Percentiles rank a stretch among this genome's conserved stretches.
phyloP scores from a whole-genome alignment of 2,888 invertebrate species.

The Serripes groenlandicus region DNA sequence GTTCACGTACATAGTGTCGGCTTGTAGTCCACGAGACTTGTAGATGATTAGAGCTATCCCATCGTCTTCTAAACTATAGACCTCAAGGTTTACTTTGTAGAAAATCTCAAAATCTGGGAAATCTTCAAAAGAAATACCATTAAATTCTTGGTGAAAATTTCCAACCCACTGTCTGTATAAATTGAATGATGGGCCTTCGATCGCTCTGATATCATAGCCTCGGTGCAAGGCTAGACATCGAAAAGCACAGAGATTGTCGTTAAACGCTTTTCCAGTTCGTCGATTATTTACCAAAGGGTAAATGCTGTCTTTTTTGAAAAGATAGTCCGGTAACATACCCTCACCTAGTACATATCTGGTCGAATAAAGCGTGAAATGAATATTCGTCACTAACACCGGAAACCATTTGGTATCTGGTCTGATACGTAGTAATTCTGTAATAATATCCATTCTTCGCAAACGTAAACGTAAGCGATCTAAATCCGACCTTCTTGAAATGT shows the following conservation, averaged over 20 bases:
- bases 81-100: constrained; percentile 43
- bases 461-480: constrained; percentile 22
- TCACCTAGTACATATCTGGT: constrained; percentile 45
- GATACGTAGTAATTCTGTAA: constrained; percentile 37
- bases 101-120: constrained; percentile 45
- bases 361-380: constrained; percentile 25
- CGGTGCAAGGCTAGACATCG: constrained; percentile 51
- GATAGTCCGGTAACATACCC: constrained; percentile 38
- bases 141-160: not conserved
- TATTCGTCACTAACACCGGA: constrained; percentile 60
- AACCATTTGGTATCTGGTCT: constrained; percentile 63
- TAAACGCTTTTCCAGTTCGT: constrained; percentile 25
- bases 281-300: constrained; percentile 46
- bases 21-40: constrained; percentile 37
- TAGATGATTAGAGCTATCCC: constrained; percentile 38
- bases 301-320: constrained; percentile 31
- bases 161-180: constrained; percentile 27
- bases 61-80: constrained; percentile 45
- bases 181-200: constrained; percentile 34
- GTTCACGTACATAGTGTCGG: constrained; percentile 55
- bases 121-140: constrained; percentile 33
- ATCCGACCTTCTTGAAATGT: constrained; percentile 46
- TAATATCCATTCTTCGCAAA: constrained; percentile 33
- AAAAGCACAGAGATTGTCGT: constrained; percentile 53
- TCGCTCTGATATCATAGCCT: constrained; percentile 27